Base-by-base conservation (phyloP, 2,113 vertebrate species). In the Rallus limicola region DNA sequence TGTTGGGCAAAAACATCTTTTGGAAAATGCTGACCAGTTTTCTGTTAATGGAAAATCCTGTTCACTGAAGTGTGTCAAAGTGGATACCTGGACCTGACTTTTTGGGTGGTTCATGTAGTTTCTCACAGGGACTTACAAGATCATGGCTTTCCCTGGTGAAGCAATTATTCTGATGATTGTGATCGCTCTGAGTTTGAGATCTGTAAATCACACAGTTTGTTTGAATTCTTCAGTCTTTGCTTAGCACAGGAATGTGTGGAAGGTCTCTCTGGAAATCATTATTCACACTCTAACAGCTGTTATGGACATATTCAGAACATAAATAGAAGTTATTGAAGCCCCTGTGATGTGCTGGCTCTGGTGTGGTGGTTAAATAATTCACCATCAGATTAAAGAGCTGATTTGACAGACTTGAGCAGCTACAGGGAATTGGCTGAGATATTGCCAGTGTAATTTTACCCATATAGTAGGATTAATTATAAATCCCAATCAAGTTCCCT, bases 191-290 rank as follows among this genome's bases (percentile, higher is more conserved):
- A 80, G 31, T 13, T 2, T 62, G 40, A 85, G 36, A 60, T 79
- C 16, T 88, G 34, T 40, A 86, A 83, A 63, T 83, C 38, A 33
- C 25, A n/a, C 60, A 31, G 25, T 74, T 71, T 65, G 36, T 55
- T 93, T 80, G 63, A 78, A 31, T 90, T 83, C 55, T 82, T 20
- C 52, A 48, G 38, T 62, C 70, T 81, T 92, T 78, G 23, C 76
- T 75, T 60, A 68, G 52, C 36, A 78, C 23, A 81, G 86, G 52
- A 88, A 78, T 48, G 71, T 48, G 85, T 59, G 29, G 40, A 63
- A 55, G 6, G 10, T 86, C 71, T 70, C 82, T 76, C 4, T 70
- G 75, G 94, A 95, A 97, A 85, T 95, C 12, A 34, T 82, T 90
- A 59, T 91, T 95, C 59, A 62, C 46, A 44, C 55, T 70, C 62